Conservation (phyloP, 1,140 invertebrate species). For the Choristoneura fumiferana region DNA sequence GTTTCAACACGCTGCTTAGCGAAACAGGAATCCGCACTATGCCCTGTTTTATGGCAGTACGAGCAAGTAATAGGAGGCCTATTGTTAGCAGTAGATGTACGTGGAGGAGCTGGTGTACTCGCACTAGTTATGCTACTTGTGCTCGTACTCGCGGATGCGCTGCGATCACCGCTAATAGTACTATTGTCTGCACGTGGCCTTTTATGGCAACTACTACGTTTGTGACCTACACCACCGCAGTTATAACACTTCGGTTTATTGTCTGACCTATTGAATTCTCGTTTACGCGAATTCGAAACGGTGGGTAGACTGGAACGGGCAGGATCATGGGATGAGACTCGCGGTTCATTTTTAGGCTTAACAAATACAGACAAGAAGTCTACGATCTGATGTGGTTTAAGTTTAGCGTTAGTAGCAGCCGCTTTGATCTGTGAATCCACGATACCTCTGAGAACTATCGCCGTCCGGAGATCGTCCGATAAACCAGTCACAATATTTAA, state of each 20-base stretch:
- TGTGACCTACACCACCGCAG: neutral
- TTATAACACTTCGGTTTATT: neutral
- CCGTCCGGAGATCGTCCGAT: slow-evolving; percentile 7
- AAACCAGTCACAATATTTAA: slow-evolving; percentile 13
- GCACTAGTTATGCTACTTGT: neutral
- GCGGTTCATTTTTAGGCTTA: slow-evolving; percentile 3
- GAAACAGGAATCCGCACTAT: neutral
- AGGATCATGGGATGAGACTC: neutral
- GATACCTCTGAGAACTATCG: slow-evolving; percentile 20
- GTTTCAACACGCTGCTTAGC: slow-evolving; percentile 9
- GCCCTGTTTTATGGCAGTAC: slow-evolving; percentile 17
- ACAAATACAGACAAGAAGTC: slow-evolving; percentile 20
- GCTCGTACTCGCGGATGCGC: neutral
- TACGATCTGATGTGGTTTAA: slow-evolving; percentile 1
- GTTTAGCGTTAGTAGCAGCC: slow-evolving; percentile 20
- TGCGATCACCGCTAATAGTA: neutral
- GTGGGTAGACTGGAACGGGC: neutral
- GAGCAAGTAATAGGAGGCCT: slow-evolving; percentile 3
- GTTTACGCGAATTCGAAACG: neutral
- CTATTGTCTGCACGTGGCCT: neutral
- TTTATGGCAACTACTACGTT: neutral
- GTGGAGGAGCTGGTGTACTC: neutral
- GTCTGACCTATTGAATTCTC: neutral
- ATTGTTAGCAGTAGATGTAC: neutral
- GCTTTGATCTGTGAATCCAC: slow-evolving; percentile 16